Conservation (phyloP, 1,140 invertebrate species). For the Manduca sexta region DNA sequence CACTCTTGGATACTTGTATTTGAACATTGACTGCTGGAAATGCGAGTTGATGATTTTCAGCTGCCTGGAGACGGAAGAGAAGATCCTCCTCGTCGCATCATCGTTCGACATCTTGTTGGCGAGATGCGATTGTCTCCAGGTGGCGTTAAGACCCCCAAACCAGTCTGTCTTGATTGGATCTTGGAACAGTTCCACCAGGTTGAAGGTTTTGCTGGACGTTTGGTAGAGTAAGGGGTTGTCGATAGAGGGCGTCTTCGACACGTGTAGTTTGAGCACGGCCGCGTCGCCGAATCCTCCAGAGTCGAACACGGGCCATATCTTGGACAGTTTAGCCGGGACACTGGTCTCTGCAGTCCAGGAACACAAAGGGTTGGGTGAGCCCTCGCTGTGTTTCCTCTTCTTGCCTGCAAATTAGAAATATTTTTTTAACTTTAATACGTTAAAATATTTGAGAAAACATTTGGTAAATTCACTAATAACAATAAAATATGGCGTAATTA, state of each 20-base stretch:
- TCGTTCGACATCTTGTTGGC: conserved; percentile 41
- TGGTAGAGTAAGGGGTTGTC: conserved; percentile 46
- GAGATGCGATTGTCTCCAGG: conserved; percentile 51
- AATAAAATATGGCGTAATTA: too few relatives aligned
- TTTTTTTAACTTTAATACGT: background rate
- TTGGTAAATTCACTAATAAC: too few relatives aligned
- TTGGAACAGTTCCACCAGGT: conserved; percentile 13
- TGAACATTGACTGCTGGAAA: conserved; percentile 55
- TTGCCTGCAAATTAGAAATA: conserved; percentile 35
- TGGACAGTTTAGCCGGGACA: conserved; percentile 55
- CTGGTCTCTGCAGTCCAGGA: conserved; percentile 39
- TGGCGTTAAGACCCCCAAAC: conserved; percentile 44
- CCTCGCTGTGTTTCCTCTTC: conserved; percentile 55
- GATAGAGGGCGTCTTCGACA: conserved; percentile 29
- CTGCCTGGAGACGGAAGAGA: conserved; percentile 63
- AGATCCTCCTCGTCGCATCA: conserved; percentile 49
- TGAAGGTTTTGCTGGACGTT: conserved; percentile 11
- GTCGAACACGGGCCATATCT: conserved; percentile 70
- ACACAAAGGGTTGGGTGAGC: conserved; percentile 47
- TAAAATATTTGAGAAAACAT: too few relatives aligned
- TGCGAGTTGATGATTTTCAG: conserved; percentile 61
- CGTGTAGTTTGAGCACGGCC: conserved; percentile 38
- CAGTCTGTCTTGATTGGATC: conserved; percentile 31
- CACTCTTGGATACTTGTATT: conserved; percentile 66
- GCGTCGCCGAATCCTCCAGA: conserved; percentile 66